Percentiles rank a stretch among this genome's conserved stretches.
These are phyloP conservation scores for Babyrousa celebensis DNA, from an alignment of 2,797 vertebrate species.

Conservation along the genomic window DNA sequence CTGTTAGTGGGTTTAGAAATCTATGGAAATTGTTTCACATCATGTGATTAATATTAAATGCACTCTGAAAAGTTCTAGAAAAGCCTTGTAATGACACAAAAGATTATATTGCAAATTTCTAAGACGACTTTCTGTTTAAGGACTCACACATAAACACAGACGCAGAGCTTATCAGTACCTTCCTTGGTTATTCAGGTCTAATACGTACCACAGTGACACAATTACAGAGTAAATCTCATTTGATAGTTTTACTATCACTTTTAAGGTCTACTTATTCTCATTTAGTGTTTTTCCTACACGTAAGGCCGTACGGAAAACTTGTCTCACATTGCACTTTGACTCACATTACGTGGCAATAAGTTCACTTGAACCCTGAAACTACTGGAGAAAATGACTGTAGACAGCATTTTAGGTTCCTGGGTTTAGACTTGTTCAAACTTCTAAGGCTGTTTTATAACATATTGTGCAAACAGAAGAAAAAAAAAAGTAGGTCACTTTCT, in stretches of 20 bases:
- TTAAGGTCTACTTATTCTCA: not conserved
- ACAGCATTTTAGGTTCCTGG: slow-evolving; percentile 45
- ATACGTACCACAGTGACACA: slow-evolving; percentile 2
- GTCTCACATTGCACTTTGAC: slow-evolving; percentile 32
- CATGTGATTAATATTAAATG: slow-evolving; percentile 13
- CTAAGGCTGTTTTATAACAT: slow-evolving; percentile 40
- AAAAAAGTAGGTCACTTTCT: slow-evolving; percentile 24
- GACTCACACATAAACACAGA: not conserved
- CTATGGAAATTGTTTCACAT: not conserved
- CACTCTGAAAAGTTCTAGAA: slow-evolving; percentile 33
- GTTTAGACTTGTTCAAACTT: slow-evolving; percentile 48
- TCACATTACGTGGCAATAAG: not conserved
- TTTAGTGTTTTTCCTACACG: not conserved
- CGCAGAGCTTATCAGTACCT: not conserved
- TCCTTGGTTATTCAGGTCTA: slow-evolving; percentile 35
- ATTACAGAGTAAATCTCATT: slow-evolving; percentile 3
- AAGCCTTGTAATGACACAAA: not conserved
- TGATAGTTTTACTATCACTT: slow-evolving; percentile 15
- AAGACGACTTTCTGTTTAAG: slow-evolving; percentile 31
- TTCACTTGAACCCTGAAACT: slow-evolving; percentile 36
- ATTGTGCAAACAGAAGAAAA: not conserved
- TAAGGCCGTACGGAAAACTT: not conserved
- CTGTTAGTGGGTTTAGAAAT: not conserved
- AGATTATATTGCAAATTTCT: not conserved
- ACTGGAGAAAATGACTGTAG: slow-evolving; percentile 22